A percentile compares a stretch with the other conserved stretches of the same genome.
These are phyloP conservation scores for Bombyx mori DNA, from an alignment of 1,140 invertebrate genomes.

Conservation along the genomic window DNA sequence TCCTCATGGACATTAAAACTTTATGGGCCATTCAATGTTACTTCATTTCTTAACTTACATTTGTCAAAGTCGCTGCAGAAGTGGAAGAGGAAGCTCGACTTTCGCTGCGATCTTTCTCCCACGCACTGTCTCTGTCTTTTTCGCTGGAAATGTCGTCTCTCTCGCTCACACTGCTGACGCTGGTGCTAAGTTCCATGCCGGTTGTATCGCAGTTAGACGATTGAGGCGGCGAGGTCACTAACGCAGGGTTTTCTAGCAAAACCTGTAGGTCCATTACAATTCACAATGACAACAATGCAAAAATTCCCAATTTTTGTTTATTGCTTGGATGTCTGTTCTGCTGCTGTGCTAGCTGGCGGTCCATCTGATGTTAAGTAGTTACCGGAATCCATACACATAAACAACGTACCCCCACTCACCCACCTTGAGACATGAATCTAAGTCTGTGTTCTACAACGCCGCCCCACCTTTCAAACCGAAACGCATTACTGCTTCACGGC, in stretches of 20 bases:
- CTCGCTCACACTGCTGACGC: slow-evolving; percentile 56
- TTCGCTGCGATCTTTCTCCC: slow-evolving; percentile 54
- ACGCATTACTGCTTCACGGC: no score
- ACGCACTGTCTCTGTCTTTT: slow-evolving; percentile 61
- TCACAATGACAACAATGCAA: background rate
- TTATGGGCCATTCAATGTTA: no score
- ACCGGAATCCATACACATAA: no score
- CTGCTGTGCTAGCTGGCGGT: no score
- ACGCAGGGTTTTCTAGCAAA: background rate
- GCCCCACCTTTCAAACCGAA: no score
- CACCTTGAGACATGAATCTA: no score
- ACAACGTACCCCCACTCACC: no score
- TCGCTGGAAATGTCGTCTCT: slow-evolving; percentile 52
- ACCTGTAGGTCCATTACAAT: slow-evolving; percentile 3
- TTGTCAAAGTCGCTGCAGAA: slow-evolving; percentile 70
- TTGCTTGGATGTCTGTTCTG: no score
- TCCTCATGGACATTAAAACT: no score
- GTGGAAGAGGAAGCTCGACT: slow-evolving; percentile 42
- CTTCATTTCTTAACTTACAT: slow-evolving; percentile 56
- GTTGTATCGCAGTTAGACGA: slow-evolving; percentile 40
- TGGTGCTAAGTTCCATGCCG: slow-evolving; percentile 57
- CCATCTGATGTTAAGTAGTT: no score
- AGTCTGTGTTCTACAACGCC: no score
- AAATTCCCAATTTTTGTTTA: background rate
- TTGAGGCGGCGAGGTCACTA: slow-evolving; percentile 36